Percentiles rank a stretch among this genome's conserved stretches.
phyloP scores from a whole-genome alignment of 2,113 vertebrate genomes.

The Emydura subglobosa region DNA sequence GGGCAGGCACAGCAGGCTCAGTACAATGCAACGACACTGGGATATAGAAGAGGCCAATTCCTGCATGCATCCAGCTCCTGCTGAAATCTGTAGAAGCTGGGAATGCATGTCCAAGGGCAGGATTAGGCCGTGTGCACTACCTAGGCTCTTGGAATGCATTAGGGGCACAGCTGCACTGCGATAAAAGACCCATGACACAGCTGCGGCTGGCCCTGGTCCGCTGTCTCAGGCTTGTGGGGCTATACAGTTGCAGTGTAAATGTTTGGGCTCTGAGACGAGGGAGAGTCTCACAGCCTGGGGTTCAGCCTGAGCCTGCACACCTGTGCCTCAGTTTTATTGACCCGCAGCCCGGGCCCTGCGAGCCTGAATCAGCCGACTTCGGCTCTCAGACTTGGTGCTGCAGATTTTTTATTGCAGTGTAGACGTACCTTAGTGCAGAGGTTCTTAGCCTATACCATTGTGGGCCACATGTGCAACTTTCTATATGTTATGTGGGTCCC shows the following conservation, averaged over 20 bases:
- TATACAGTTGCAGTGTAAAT: background rate
- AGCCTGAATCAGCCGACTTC: background rate
- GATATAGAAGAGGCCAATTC: rapidly evolving
- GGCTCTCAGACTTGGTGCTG: background rate
- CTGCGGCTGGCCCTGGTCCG: background rate
- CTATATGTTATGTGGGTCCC: no score
- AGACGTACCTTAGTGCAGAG: background rate
- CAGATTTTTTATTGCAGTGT: background rate
- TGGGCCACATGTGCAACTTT: no score
- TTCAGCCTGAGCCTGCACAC: no score
- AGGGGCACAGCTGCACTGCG: background rate
- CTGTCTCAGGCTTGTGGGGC: background rate
- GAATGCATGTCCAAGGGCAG: rapidly evolving
- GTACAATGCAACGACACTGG: background rate
- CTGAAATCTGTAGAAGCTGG: rapidly evolving
- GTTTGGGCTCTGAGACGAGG: background rate
- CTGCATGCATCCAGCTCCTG: background rate
- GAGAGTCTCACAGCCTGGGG: no score
- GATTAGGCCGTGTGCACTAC: rapidly evolving
- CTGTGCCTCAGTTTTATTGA: no score
- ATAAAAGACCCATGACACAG: background rate
- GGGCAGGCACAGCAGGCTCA: background rate
- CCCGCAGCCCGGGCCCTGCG: background rate
- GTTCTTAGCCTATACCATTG: no score
- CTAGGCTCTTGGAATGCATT: background rate